A percentile compares a stretch with the other conserved stretches of the same genome.
Evolutionary conservation across 53 echinoderm and acorn worm species (phyloP).

Genomic region (Patiria pectinifera): DNA sequence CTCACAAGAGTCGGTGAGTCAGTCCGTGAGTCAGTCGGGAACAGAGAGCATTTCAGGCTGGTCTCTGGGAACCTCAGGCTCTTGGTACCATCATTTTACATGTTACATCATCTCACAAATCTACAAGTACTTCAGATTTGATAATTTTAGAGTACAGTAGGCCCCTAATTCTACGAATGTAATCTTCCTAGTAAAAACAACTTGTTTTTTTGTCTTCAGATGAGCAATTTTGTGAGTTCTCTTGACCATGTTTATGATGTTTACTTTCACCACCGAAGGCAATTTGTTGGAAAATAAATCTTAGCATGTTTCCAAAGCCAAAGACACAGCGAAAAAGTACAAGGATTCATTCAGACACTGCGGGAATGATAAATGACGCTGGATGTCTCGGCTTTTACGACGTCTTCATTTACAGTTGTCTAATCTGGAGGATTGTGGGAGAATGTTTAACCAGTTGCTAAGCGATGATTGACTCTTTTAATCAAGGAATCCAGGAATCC

Average conservation of each 20-base stretch:
- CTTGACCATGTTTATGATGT: constrained; percentile 26
- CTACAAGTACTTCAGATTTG: no score
- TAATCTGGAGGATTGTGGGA: constrained; percentile 28
- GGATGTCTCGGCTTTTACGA: constrained; percentile 12
- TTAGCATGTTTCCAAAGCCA: neutral
- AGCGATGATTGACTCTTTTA: constrained; percentile 46
- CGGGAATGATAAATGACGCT: constrained; percentile 36
- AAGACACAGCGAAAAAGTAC: neutral
- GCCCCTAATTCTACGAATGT: no score
- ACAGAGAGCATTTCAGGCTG: no score
- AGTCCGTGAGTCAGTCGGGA: no score
- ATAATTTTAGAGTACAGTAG: no score
- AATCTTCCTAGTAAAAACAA: no score
- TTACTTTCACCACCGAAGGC: constrained; percentile 46
- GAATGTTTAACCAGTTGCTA: constrained; percentile 55
- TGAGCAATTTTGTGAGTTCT: neutral
- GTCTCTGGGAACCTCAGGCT: no score
- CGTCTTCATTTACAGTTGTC: constrained; percentile 43
- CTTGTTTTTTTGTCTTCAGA: neutral
- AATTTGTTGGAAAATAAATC: constrained; percentile 49
- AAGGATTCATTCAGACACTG: neutral
- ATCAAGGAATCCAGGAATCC: neutral
- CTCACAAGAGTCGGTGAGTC: no score
- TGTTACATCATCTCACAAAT: no score
- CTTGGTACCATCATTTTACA: no score